Percentiles rank a stretch among this genome's conserved stretches.
These are phyloP conservation scores for Dolichotis patagonum DNA, from an alignment of 2,113 vertebrate genomes.

Conservation along the genomic window DNA sequence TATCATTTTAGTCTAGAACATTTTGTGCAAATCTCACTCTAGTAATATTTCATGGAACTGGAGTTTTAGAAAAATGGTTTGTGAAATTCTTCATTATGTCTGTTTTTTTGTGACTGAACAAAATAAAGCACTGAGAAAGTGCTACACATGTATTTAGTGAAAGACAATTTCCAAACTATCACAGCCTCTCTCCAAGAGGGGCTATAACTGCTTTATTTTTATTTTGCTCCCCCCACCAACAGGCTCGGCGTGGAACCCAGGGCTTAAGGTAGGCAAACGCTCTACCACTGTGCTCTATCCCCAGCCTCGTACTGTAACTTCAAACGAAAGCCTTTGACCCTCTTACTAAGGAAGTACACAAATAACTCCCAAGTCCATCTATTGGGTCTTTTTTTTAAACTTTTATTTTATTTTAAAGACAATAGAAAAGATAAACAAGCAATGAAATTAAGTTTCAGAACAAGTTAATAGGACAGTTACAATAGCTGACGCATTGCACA, in stretches of 20 bases:
- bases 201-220: not conserved
- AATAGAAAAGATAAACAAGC: too few species aligned
- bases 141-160: not conserved
- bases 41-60: not conserved
- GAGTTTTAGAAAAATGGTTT: not conserved
- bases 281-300: not conserved
- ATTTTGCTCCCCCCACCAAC: not conserved
- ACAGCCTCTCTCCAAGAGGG: not conserved
- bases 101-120: not conserved
- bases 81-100: not conserved
- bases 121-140: not conserved
- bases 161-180: not conserved
- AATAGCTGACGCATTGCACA: too few species aligned
- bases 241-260: not conserved
- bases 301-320: not conserved
- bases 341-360: not conserved
- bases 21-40: not conserved
- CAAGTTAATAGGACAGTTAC: too few species aligned
- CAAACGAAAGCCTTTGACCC: not conserved
- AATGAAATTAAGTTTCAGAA: too few species aligned
- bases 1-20: not conserved
- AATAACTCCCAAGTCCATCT: not conserved
- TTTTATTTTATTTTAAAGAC: too few species aligned
- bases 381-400: not conserved
- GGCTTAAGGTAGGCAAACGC: not conserved